Evolutionary conservation across 2,888 invertebrate species (phyloP), one percentile per base, ranked within the genome.

Genomic region (Graphium colonna): DNA sequence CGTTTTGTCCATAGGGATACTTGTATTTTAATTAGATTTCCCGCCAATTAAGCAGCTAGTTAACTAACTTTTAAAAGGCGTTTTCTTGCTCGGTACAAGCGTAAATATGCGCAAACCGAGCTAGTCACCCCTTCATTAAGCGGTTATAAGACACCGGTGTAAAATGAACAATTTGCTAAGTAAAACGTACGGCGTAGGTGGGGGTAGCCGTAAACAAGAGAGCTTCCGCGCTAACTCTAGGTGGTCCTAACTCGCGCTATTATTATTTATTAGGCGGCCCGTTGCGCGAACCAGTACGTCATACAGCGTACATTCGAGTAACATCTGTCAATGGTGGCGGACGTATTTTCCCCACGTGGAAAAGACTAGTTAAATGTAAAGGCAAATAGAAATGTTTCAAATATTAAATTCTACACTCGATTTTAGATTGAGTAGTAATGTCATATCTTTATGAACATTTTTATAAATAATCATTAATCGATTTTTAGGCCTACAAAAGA

Each of bases 141-240:
- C 81, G 82, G 83, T 86, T 86, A 86, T 85, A 85, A 88, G 85
- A 83, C 82, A 81, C 82, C 72, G 21, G 68, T 77, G 78, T 79
- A 72, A 77, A 75, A 79, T 77, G 75, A 82, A 79, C 83, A 88
- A 88, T 87, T 88, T 88, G 88, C 86, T 84, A 77, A 83, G 83
- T 80, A 82, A 84, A 87, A 87, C 83, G 79, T 86, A 85, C 79
- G 73, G 79, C 79, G 82, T 83, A 82, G 86, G 84, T 85, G 85
- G 73, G 79, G 73, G 79, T 79, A 71, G 73, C 71, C 75, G 79
- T 87, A 87, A 87, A 87, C 82, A 80, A 82, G 73, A 69, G 67
- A 59, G 79, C 77, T 83, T 79, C 80, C 86, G 75, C 87, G 79
- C 83, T 80, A 84, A 85, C 88, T 77, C 83, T 82, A 83, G 87